Conservation (phyloP, 1,140 invertebrate genomes). For the Orchestia grillus region DNA sequence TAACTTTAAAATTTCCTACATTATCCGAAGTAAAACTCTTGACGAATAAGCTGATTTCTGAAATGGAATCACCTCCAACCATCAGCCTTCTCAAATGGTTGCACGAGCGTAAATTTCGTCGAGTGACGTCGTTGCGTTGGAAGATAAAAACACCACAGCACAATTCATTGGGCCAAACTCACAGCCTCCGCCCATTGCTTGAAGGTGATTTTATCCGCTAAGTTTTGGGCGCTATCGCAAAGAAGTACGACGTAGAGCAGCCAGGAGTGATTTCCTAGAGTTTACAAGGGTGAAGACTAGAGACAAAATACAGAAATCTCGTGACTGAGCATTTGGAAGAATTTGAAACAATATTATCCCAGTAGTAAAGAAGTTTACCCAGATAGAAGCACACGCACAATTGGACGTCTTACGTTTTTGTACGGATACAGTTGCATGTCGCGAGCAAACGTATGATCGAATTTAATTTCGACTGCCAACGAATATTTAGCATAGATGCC, state of each 20-base stretch:
- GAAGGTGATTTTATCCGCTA: background rate
- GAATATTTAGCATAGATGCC: too few species aligned
- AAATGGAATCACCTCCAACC: background rate
- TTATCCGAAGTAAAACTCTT: background rate
- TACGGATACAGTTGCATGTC: too few species aligned
- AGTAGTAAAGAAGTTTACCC: background rate
- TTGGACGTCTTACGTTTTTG: background rate
- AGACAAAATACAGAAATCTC: background rate
- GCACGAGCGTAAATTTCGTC: background rate
- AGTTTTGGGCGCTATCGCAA: background rate
- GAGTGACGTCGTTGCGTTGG: background rate
- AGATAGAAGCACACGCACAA: background rate
- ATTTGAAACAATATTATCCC: background rate
- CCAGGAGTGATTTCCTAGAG: background rate
- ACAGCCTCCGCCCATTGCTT: background rate
- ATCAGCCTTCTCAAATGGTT: background rate
- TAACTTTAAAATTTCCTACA: background rate
- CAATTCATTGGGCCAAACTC: background rate
- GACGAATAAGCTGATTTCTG: background rate
- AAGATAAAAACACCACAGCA: background rate
- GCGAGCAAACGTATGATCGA: too few species aligned
- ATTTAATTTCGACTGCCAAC: too few species aligned
- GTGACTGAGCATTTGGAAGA: background rate
- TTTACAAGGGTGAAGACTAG: background rate
- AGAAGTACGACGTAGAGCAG: background rate